Base-by-base conservation (phyloP, 2,888 invertebrate species). In the Temnothorax unifasciatus region DNA sequence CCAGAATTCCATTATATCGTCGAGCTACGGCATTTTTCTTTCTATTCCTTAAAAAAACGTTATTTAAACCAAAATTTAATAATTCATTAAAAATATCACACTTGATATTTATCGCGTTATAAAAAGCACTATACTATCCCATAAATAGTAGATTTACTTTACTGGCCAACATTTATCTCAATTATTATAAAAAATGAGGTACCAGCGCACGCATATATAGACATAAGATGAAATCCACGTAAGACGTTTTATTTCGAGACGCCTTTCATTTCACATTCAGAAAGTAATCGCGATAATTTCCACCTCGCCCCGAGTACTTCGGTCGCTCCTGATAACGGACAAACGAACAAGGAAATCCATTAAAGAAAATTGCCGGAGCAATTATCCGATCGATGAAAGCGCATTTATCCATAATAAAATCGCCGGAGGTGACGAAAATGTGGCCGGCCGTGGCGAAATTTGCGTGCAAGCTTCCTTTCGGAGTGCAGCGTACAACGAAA, bases 311-410 rank as follows among this genome's bases (percentile, higher is more conserved):
- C 41, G 54, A 66, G 52, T 34, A 44, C 52, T 83, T 11, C 2
- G 34, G 25, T 44, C 41, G n/a, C 38, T 69, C 44, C 18, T 50
- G 61, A 73, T 69, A 63, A 81, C 71, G 54, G 61, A 29, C 29
- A 81, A 64, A 41, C 34, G 69, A 21, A 21, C 21, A 21, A 21
- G 21, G 81, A 81, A 69, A 29, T 68, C 75, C 83, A 83, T 83
- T 81, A 81, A 69, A 29, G 81, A 69, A 81, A 83, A 83, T 81
- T 83, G 69, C 44, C 69, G 54, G 50, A n/a, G 69, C 83, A 66
- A 82, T 83, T 83, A 81, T 76, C 15, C 66, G 79, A 47, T 81
- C 81, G 83, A 83, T 83, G 15, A 59, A 34, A 59, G 66, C 38
- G 44, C 34, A 47, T 82, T 77, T 66, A 25, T 25, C 38, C 47